Evolutionary conservation across 1,140 invertebrate species (phyloP), one percentile per base, ranked within the genome.

Genomic region (Riptortus pedestris): DNA sequence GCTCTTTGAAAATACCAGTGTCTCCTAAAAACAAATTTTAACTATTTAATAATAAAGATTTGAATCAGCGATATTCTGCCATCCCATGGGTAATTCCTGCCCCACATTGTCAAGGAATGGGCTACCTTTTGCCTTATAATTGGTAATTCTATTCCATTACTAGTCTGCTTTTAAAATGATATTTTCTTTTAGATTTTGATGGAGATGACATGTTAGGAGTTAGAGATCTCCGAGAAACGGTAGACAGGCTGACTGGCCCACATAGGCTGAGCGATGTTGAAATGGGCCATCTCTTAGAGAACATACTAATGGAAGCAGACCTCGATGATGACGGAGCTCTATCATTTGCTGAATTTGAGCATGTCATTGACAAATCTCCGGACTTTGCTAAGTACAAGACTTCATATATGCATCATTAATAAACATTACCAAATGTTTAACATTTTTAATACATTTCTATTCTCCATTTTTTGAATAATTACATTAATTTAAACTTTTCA

Each of bases 261-360:
- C 82, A 86, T 57, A 77, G 82, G 68, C 74, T 90, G 2, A 80
- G 73, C 65, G 86, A 89, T 69, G 76, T 75, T 16, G 85, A 88
- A 71, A 84, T 87, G 71, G 81, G 87, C 69, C 82, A 82, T 71
- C 73, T 87, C 9, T 78, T 86, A 29, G 81, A 85, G 71, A 87
- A 88, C 79, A 83, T 93, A 63, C 77, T 94, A 16, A 85, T 88
- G 69, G 93, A 96, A 78, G 90, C 91, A 16, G 93, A 95, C 77
- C 75, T 94, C 51, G 91, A 95, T 79, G 91, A 93, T 73, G 92
- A 96, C 78, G 88, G 90, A 51, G 87, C 87, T 24, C 73, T 96
- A 11, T 91, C 90, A 12, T 95, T 93, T 81, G 89, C 91, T 18
- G 93, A 96, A 78, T 96, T 96, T 81, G 91, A 94, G 72, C 91